Conservation (phyloP, 2,113 vertebrate genomes). For the Peromyscus leucopus region DNA sequence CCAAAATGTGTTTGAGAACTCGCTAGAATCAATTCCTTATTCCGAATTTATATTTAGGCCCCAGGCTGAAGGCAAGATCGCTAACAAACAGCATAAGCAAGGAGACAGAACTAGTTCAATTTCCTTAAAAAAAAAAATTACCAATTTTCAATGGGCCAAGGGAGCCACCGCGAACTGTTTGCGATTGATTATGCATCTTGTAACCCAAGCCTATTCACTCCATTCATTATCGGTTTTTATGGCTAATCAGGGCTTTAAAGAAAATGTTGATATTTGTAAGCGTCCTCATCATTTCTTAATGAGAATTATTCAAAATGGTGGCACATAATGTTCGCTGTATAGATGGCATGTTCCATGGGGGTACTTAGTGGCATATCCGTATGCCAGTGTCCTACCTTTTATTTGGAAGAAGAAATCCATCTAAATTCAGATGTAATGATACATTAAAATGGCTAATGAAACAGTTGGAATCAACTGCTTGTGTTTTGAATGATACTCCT, state of each 20-base stretch:
- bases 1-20: slow-evolving; percentile 59
- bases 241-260: neutral
- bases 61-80: slow-evolving; percentile 7
- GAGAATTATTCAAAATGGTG: neutral
- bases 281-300: neutral
- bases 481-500: neutral
- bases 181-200: neutral
- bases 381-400: neutral
- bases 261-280: neutral
- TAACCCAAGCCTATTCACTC: neutral
- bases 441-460: neutral
- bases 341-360: neutral
- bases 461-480: neutral
- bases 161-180: neutral
- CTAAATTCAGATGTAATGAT: neutral
- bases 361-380: neutral
- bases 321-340: neutral
- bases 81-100: neutral
- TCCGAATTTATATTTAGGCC: slow-evolving; percentile 55
- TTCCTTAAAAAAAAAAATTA: slow-evolving; percentile 49
- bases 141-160: neutral
- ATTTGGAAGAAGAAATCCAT: neutral
- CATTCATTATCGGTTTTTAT: neutral
- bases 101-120: neutral
- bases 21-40: slow-evolving; percentile 50